phyloP scores from a whole-genome alignment of 1,140 invertebrate species.

The Hesperophylax magnus region DNA sequence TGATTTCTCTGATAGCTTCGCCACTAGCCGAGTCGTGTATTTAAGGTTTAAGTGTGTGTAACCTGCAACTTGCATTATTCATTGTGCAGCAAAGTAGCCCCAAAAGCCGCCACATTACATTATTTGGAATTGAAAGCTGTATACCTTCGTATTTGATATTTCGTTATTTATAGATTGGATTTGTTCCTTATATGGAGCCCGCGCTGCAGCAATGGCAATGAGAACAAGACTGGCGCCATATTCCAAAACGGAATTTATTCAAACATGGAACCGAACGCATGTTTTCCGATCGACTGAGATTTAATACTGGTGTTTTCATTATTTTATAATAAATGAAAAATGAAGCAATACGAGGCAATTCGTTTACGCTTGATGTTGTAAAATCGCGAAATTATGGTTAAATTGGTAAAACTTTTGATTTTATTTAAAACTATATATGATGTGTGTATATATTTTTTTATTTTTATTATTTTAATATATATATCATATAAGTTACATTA shows the following conservation, averaged over 20 bases:
- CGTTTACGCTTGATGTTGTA: too few relatives aligned
- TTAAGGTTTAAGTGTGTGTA: not conserved
- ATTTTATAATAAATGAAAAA: too few relatives aligned
- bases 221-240: not conserved
- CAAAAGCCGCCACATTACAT: too few relatives aligned
- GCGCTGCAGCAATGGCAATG: conserved; percentile 4
- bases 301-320: not conserved
- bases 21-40: not conserved
- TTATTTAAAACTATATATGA: too few relatives aligned
- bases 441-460: too few relatives aligned
- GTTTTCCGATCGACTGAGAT: conserved; percentile 2
- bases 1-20: not conserved
- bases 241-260: conserved; percentile 4
- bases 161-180: conserved; percentile 38
- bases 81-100: not conserved
- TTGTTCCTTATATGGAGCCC: conserved; percentile 26
- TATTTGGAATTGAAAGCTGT: conserved; percentile 15
- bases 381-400: too few relatives aligned
- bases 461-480: too few relatives aligned
- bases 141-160: conserved; percentile 41
- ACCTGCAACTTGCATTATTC: not conserved
- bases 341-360: too few relatives aligned
- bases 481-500: too few relatives aligned
- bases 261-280: not conserved
- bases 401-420: too few relatives aligned